Base-by-base conservation (phyloP, 2,113 vertebrate species). In the Enhydra lutris region DNA sequence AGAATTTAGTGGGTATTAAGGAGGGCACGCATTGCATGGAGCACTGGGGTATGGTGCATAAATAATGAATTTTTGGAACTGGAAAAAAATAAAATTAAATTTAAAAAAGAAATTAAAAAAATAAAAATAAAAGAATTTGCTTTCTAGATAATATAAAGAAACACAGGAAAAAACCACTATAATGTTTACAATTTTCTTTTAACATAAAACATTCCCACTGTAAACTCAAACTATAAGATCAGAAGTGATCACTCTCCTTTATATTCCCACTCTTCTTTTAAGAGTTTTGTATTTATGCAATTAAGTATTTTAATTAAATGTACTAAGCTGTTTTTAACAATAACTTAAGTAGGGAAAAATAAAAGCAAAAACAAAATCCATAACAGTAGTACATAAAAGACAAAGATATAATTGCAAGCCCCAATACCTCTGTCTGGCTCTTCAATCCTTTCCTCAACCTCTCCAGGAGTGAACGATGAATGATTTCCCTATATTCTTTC, bases 351-450 rank as follows among this genome's bases (percentile, higher is more conserved):
- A 14, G 15, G 45, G 11, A 57, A 34, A 87, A 45, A 36, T 10
- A 82, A 45, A 39, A 47, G 45, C 34, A 7, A 63, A 31, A 69
- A 13, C 14, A 21, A 50, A 24, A 10, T 10, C 8, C 0, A 36
- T 1, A 29, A 39, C 0, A 52, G 14, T 0, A 39, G 45, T 1
- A 26, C 7, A 14, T 42, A 50, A 24, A 47, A 67, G 74, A 71
- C 8, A 84, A 29, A 45, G 52, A 20, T 29, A 21, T 7, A 59
- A 57, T 0, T 5, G 6, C 61, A 57, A 93, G 81, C 23, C 34
- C 74, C 12, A 36, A 69, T 98, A 99, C 99, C 99, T 99, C 99
- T 4, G 97, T 99, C 91, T 99, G 99, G 98, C 99, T 99, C 97
- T 99, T 99, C 17, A 99, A 98, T 1, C 99, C 99, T 63, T 98